Evolutionary conservation across 2,888 invertebrate species (phyloP).

Genomic region (Harmothoe impar): DNA sequence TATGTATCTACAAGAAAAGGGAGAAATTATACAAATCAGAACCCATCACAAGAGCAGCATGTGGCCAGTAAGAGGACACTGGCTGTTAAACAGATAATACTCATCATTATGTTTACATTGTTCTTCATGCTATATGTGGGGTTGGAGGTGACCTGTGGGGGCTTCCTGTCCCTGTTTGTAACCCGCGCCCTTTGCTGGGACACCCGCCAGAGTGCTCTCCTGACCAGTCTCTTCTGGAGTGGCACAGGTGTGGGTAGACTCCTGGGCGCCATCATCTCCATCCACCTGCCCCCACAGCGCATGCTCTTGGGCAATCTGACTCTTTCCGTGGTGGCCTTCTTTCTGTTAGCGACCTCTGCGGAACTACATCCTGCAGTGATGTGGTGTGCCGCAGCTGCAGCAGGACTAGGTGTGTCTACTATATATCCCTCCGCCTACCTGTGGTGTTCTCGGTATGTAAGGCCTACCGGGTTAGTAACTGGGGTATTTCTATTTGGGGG

Average conservation of each 20-base stretch:
- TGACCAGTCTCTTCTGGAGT: conserved; percentile 51
- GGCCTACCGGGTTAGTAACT: not conserved
- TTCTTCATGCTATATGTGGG: conserved; percentile 39
- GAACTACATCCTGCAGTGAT: not conserved
- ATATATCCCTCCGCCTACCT: conserved; percentile 40
- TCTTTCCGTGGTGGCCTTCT: not conserved
- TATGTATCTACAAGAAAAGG: not conserved
- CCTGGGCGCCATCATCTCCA: not conserved
- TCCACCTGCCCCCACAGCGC: conserved; percentile 19
- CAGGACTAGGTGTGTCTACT: conserved; percentile 42
- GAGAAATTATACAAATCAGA: not conserved
- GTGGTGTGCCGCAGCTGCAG: not conserved
- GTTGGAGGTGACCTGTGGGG: conserved; percentile 24
- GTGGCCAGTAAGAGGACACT: not conserved
- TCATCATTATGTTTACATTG: not conserved
- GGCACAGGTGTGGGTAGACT: conserved; percentile 34
- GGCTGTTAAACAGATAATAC: not conserved
- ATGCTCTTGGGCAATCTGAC: not conserved
- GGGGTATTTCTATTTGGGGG: conserved; percentile 19
- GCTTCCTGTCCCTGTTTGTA: conserved; percentile 27
- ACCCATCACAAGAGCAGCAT: too few species aligned
- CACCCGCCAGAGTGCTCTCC: not conserved
- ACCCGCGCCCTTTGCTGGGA: not conserved
- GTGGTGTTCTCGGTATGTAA: conserved; percentile 43
- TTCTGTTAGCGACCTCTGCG: not conserved